Evolutionary conservation across 2,888 invertebrate species (phyloP), one percentile per base, ranked within the genome.

Genomic region (Brachypalpus laphriformis): DNA sequence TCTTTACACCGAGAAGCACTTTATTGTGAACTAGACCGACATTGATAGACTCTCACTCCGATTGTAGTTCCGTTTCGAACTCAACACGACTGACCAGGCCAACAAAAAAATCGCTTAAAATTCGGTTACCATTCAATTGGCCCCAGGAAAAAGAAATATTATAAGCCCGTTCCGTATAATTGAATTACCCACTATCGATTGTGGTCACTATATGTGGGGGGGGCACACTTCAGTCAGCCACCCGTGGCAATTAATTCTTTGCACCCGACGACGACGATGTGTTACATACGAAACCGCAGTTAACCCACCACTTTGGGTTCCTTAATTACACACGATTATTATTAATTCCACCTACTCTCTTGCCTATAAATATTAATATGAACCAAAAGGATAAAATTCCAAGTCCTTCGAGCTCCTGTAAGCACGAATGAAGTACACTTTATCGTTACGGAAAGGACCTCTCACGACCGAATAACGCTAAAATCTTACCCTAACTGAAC

Each of bases 161-260:
- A 25, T 25, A 25, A 25, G 49, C 25, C 59, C 47, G 56, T 49
- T 70, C 49, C 31, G 56, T 57, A 45, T 83, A 83, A 83, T 83
- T 80, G 20, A 83, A 83, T 83, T 83, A 83, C 31, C 66, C 72
- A 59, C 68, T 75, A 75, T 83, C 80, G 83, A 83, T 83, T 74
- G 57, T 14, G 61, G 68, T 42, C 68, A 77, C 51, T 28, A 8
- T 49, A 9, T 31, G 49, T 51, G 56, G 40, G 45, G 1, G 25
- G 9, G 7, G 11, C 37, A 40, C 31, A 45, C 40, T 49, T 22
- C 3, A 47, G n/a, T 37, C 20, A 65, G 7, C 18, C 63, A 34
- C 56, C 40, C 63, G 65, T 8, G 65, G 42, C 45, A 42, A 59
- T 70, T 65, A 71, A 71, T 65, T 51, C 51, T 22, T 70, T 14